Evolutionary conservation across 2,888 invertebrate genomes (phyloP), one percentile per base, ranked within the genome.

Genomic region (Chymomyza amoena): DNA sequence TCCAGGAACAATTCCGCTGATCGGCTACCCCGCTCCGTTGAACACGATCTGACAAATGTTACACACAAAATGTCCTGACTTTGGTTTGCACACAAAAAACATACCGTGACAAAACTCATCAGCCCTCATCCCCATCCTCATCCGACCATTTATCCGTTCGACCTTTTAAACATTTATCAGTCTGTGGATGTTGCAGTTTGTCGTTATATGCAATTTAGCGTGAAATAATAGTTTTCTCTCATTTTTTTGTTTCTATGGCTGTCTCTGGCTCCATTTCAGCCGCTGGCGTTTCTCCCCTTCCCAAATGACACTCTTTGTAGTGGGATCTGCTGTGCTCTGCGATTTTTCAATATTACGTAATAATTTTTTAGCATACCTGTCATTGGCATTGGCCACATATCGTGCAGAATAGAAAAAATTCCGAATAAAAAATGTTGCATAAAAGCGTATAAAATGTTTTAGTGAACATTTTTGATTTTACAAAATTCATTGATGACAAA

Each of bases 201-300:
- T 52, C 66, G 80, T 67, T 68, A 72, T 72, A 76, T 67, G 77
- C 76, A 85, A 76, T 82, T 81, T 70, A 76, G 75, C 71, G 72
- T 57, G 73, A 72, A 84, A 79, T 75, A 79, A 79, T 64, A 79
- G 73, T 77, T 84, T 69, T 64, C 64, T n/a, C 54, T 54, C 54
- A 54, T n/a, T 54, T 54, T 54, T 54, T n/a, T n/a, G n/a, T n/a
- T n/a, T 54, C 7, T 54, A 54, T 54, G 18, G 13, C 10, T 13
- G 10, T 45, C 39, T 45, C 39, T 45, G 39, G 39, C 39, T 45
- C 39, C 39, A 45, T 13, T 45, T 45, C 39, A 45, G 39, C 39
- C 39, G 13, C 13, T 45, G 13, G 39, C 39, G 39, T 45, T 45
- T 45, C 13, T 2, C 39, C 13, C 39, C 3, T 13, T 3, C 13